Evolutionary conservation across 2,888 invertebrate species (phyloP).

Genomic region (Latrodectus elegans): DNA sequence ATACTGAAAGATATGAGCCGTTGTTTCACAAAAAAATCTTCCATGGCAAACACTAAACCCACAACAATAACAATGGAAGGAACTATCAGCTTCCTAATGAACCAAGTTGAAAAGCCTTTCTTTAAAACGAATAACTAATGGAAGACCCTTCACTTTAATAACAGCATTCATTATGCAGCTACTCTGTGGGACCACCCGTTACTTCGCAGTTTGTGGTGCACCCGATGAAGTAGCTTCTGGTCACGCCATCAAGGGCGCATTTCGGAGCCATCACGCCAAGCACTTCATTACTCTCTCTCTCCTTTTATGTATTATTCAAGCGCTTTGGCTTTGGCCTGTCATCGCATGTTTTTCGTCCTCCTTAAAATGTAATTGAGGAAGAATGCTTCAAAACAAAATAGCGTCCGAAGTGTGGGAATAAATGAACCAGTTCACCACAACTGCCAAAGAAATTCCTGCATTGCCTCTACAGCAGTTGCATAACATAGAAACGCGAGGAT

Average conservation of each 20-base stretch:
- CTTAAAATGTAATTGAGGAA: background rate
- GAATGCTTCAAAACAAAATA: background rate
- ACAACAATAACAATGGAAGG: too few relatives aligned
- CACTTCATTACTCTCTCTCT: background rate
- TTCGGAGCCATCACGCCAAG: background rate
- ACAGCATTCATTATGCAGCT: background rate
- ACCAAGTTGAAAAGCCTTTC: background rate
- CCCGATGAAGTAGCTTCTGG: background rate
- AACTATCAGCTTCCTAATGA: too few relatives aligned
- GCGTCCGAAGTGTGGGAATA: too few relatives aligned
- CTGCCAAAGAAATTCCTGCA: too few relatives aligned
- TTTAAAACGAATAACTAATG: background rate
- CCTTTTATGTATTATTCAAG: background rate
- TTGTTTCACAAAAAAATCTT: too few relatives aligned
- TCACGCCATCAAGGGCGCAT: background rate
- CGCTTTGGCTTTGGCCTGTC: conserved; percentile 2
- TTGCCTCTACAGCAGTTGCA: too few relatives aligned
- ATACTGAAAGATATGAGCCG: too few relatives aligned
- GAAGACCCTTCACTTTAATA: background rate
- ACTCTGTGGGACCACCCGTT: background rate
- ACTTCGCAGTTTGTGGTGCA: background rate
- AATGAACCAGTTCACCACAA: too few relatives aligned
- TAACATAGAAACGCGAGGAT: too few relatives aligned
- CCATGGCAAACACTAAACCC: too few relatives aligned
- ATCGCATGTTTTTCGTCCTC: background rate